Conservation (phyloP, 2,113 vertebrate genomes). For the Spea bombifrons region DNA sequence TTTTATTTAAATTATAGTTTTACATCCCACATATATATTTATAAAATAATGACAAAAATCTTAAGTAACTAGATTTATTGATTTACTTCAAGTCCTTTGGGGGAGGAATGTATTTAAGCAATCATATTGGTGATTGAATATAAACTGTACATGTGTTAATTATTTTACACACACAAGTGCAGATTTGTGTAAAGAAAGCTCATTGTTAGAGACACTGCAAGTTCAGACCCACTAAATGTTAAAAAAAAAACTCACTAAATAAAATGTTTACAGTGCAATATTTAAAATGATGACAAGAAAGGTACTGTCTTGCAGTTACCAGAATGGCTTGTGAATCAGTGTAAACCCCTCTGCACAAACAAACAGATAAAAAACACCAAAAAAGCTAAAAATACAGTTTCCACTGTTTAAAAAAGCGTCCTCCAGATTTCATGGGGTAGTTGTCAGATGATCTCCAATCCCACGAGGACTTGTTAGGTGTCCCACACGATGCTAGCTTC, state of each 20-base stretch:
- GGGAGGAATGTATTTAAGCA: background rate
- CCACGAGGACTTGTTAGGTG: background rate
- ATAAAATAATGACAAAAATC: too few species aligned
- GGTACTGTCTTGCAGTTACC: conserved; percentile 2
- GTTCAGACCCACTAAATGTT: background rate
- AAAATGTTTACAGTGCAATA: conserved; percentile 42
- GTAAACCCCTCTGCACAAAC: background rate
- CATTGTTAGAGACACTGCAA: background rate
- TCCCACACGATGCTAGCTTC: background rate
- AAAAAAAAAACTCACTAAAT: conserved; percentile 10
- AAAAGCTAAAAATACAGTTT: background rate
- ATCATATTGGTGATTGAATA: background rate
- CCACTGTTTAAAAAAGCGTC: background rate
- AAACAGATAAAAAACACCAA: background rate
- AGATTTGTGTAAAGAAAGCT: background rate
- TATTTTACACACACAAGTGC: background rate
- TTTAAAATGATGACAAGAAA: conserved; percentile 25
- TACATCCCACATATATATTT: too few species aligned
- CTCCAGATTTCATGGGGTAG: background rate
- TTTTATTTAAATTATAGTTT: too few species aligned
- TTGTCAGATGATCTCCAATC: background rate
- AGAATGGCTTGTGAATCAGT: background rate
- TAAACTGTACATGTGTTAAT: conserved; percentile 8
- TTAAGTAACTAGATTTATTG: too few species aligned
- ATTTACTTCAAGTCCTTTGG: too few species aligned